Base-by-base conservation (phyloP, 1,140 invertebrate genomes). In the Temnothorax nylanderi region DNA sequence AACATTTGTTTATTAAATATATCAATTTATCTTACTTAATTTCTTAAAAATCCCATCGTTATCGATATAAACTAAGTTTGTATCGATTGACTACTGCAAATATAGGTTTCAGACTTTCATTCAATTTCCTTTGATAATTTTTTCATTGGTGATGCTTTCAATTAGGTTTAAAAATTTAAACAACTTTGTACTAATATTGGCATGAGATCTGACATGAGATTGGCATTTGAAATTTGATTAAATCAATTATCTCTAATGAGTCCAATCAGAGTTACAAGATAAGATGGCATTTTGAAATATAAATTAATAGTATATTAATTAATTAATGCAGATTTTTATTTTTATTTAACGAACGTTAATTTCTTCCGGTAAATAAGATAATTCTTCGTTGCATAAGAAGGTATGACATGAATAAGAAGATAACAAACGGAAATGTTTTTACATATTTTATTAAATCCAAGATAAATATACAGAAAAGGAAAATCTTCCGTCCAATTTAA, bases 371-470 rank as follows among this genome's bases (percentile, higher is more conserved):
- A 47, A 5, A n/a, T 34, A 64, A 64, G 5, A 32, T 37, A 26
- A 26, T 26, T 26, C 26, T 26, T 26, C 0, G 26, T 26, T 26
- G 26, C 26, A 26, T 26, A 41, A 7, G 44, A 77, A 64, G 0
- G 3, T 44, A 62, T 47, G n/a, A 32, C 18, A 11, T 8, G 37
- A 64, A 37, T 34, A 49, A 47, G 41, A 64, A 11, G 5, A 4
- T 47, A 6, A 34, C 16, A 49, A 47, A 3, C 47, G 21, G 5
- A 1, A 47, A 34, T 3, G 13, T 34, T 64, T 44, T 11, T 78
- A 1, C 6, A 65, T 64, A 47, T 51, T 80, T 51, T 21, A 51
- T 37, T 51, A 80, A 80, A 51, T 80, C 6, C 32, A 67, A 65
- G 41, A 64, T 65, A 65, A 51, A 51, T 51, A 37, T 37, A 18